Evolutionary conservation across 2,797 vertebrate species (phyloP), one percentile per base, ranked within the genome.

Genomic region (Lindbergichthys nudifrons): DNA sequence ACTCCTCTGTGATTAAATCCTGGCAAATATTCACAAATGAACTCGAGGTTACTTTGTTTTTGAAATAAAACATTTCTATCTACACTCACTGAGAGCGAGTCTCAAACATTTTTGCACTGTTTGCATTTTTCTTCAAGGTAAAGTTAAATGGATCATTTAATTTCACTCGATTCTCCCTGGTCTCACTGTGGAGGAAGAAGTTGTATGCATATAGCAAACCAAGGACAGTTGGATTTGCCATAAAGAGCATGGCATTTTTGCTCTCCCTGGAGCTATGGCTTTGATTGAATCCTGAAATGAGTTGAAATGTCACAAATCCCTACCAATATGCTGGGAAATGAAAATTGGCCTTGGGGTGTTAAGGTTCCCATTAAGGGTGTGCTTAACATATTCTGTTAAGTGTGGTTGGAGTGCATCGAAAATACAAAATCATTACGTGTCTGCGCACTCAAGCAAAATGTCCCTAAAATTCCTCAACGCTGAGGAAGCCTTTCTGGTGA

Each of bases 271-370:
- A 91, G 89, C 88, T 77, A 89, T 62, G 75, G 79, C 82, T 89
- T 90, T 89, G 90, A 91, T 87, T 89, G 87, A 91, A 92, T 86
- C 79, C 89, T 86, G 79, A 90, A 92, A 92, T 90, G 83, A 90
- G 87, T 87, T 84, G 85, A 94, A 93, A 94, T 91, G 87, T 92
- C 88, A 91, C 88, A 92, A 92, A 93, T 91, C 83, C 84, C 79
- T n/a, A 71, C 79, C 85, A 90, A 82, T 87, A 71, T 77, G 75
- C 82, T 68, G 23, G 32, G 70, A 83, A 90, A 87, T 87, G 83
- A 92, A 92, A 90, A 90, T 86, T 84, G 85, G 85, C 91, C 92
- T 91, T 87, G 89, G 90, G 86, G 81, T 61, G 82, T 88, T 77
- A 90, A 85, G 87, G 79, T 83, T 91, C 80, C 85, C 82, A 88